phyloP scores from a whole-genome alignment of 2,888 invertebrate genomes.

The Temnothorax ravouxi region DNA sequence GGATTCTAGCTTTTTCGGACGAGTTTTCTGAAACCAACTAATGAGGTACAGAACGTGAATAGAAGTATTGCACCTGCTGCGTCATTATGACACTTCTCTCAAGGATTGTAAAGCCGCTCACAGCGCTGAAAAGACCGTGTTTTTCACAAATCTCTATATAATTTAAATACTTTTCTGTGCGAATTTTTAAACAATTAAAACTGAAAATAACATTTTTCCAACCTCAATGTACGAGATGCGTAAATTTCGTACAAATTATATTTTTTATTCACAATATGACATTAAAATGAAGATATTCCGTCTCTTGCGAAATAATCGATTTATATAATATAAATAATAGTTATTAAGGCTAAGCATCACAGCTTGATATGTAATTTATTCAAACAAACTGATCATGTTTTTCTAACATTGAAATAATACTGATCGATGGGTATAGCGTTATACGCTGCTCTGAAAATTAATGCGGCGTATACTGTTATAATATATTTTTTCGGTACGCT shows the following conservation, averaged over 20 bases:
- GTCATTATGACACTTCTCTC: constrained; percentile 16
- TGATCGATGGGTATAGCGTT: background rate
- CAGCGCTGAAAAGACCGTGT: constrained; percentile 1
- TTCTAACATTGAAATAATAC: background rate
- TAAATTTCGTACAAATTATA: background rate
- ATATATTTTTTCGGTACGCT: background rate
- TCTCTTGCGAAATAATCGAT: background rate
- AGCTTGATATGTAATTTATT: background rate
- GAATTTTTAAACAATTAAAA: constrained; percentile 2
- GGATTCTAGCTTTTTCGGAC: constrained; percentile 8
- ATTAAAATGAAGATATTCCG: background rate
- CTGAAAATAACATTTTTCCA: background rate
- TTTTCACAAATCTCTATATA: background rate
- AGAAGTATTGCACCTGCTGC: constrained; percentile 30
- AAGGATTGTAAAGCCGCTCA: constrained; percentile 9
- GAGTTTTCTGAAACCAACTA: constrained; percentile 36
- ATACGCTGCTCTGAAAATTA: background rate
- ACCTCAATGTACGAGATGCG: background rate
- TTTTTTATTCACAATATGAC: background rate
- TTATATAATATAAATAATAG: background rate
- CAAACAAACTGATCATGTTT: background rate
- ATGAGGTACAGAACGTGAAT: constrained; percentile 32
- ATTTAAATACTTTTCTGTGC: background rate
- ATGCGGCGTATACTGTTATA: background rate
- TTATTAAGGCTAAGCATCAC: background rate